A percentile compares a stretch with the other conserved stretches of the same genome.
Evolutionary conservation across 1,140 invertebrate genomes (phyloP).

Genomic region (Megalonaias nervosa): DNA sequence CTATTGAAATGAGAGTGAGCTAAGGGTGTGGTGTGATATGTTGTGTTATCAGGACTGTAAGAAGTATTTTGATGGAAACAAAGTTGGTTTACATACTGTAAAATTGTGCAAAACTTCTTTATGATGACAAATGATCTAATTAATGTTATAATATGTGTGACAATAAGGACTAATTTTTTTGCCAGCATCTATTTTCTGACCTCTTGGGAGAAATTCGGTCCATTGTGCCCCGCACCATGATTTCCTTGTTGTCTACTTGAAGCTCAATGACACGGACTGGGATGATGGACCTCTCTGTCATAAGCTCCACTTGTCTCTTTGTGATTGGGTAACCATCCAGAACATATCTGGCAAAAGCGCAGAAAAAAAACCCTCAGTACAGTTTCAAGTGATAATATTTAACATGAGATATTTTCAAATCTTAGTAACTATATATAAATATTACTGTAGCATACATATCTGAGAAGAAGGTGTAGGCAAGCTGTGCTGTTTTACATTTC

Average conservation of each 20-base stretch:
- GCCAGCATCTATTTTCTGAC: slow-evolving; percentile 23
- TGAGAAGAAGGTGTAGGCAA: background rate
- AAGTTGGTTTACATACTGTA: too few species aligned
- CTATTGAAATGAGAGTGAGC: too few species aligned
- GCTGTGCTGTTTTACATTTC: background rate
- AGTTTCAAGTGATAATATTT: background rate
- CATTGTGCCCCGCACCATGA: slow-evolving; percentile 66
- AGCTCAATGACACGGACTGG: slow-evolving; percentile 69
- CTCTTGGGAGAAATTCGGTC: slow-evolving; percentile 61
- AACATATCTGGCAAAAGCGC: slow-evolving; percentile 62
- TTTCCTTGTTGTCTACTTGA: slow-evolving; percentile 63
- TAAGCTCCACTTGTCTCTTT: slow-evolving; percentile 66
- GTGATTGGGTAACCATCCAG: slow-evolving; percentile 70
- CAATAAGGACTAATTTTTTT: too few species aligned
- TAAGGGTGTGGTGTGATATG: too few species aligned
- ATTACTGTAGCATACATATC: background rate
- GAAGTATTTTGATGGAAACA: too few species aligned
- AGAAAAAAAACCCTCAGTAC: background rate
- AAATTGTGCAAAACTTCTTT: too few species aligned
- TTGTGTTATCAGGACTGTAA: too few species aligned
- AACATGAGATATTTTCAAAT: too few species aligned
- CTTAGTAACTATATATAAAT: background rate
- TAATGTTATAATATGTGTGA: too few species aligned
- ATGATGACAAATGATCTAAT: too few species aligned
- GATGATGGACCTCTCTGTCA: slow-evolving; percentile 69